Conservation (phyloP, 2,113 vertebrate genomes). For the Thunnus thynnus region DNA sequence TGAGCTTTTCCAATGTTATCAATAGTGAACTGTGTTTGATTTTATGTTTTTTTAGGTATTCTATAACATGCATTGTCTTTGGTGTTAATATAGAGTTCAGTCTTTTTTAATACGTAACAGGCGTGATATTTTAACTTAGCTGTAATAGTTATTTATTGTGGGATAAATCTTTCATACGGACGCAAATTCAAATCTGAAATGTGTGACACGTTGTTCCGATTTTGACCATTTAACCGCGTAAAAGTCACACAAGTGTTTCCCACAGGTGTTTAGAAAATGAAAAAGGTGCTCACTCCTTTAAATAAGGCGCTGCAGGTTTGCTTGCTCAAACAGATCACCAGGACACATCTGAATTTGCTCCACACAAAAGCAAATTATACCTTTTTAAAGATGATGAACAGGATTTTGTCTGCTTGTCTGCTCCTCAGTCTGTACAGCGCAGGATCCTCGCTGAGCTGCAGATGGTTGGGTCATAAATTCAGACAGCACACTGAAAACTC, state of each 20-base stretch:
- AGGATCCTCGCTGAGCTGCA: conserved; percentile 64
- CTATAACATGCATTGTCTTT: too few species aligned
- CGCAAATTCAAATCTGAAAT: too few species aligned
- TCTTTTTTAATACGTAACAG: too few species aligned
- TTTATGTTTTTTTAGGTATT: too few species aligned
- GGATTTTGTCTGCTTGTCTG: conserved; percentile 50
- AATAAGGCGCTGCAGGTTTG: conserved; percentile 17
- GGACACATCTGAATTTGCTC: background rate
- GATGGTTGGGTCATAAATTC: conserved; percentile 74
- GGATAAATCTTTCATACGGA: too few species aligned
- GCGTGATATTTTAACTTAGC: too few species aligned
- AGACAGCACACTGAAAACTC: conserved; percentile 38
- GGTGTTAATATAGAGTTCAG: too few species aligned
- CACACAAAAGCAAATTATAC: background rate
- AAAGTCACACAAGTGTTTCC: background rate
- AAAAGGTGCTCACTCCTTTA: conserved; percentile 24
- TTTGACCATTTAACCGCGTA: too few species aligned
- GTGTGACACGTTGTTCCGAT: too few species aligned
- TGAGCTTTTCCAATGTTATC: too few species aligned
- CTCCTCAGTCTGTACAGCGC: conserved; percentile 42
- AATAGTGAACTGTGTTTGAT: too few species aligned
- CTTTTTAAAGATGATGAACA: conserved; percentile 45
- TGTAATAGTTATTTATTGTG: too few species aligned
- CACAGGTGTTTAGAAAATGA: conserved; percentile 29
- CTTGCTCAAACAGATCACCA: conserved; percentile 6